Evolutionary conservation across 2,113 vertebrate genomes (phyloP).

Genomic region (Phalacrocorax brasilianus): DNA sequence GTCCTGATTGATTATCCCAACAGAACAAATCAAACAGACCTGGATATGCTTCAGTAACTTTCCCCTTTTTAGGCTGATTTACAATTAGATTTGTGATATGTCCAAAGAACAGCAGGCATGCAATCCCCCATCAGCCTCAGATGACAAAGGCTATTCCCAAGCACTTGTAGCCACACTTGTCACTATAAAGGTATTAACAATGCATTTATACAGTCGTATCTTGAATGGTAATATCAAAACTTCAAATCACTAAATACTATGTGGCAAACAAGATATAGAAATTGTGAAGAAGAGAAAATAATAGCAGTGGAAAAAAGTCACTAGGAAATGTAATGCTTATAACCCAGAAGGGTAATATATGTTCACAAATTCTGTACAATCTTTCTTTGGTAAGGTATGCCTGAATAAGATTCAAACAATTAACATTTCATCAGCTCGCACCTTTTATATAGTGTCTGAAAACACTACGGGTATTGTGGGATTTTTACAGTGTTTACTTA

Average conservation of each 20-base stretch:
- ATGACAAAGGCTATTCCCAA: neutral
- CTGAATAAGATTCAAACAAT: neutral
- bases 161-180: neutral
- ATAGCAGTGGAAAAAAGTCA: neutral
- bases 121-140: neutral
- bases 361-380: neutral
- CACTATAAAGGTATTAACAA: neutral
- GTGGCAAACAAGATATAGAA: neutral
- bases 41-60: conserved; percentile 11
- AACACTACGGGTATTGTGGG: neutral
- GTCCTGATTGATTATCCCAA: conserved; percentile 35
- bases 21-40: conserved; percentile 43
- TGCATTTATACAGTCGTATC: neutral
- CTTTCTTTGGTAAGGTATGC: neutral
- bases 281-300: neutral
- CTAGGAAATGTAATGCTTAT: neutral
- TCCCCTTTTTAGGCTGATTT: neutral
- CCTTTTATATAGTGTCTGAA: neutral
- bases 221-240: neutral
- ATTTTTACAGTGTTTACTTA: neutral
- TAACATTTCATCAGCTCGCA: neutral
- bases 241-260: neutral
- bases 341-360: neutral
- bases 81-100: neutral
- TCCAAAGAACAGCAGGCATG: neutral